Base-by-base conservation (phyloP, 2,888 invertebrate genomes). In the Gonocerus acuteangulatus region DNA sequence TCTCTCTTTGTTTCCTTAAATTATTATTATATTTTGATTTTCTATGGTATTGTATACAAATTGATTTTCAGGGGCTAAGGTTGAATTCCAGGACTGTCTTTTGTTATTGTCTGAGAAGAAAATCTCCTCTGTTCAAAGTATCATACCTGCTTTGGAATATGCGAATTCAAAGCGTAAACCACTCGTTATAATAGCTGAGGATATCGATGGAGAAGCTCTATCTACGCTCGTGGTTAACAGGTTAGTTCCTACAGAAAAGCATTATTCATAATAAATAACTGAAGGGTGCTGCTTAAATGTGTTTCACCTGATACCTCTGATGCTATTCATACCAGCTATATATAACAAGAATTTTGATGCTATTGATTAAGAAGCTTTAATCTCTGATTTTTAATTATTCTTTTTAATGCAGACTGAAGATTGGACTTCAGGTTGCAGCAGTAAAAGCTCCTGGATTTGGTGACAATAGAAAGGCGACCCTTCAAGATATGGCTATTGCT, bases 391-490 rank as follows among this genome's bases (percentile, higher is more conserved):
- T n/a, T n/a, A n/a, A n/a, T n/a, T n/a, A n/a, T n/a, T n/a, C n/a
- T n/a, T n/a, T n/a, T n/a, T n/a, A n/a, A n/a, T n/a, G n/a, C 65
- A 78, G 80, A 70, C 75, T 94, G 51, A 93, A 93, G 76, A 93
- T 94, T 71, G 94, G 94, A 2, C 82, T 96, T 3, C 94, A 95
- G 76, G 91, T 96, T 2, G 92, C 87, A 60, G 95, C 95, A 32
- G 94, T 95, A 0, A 96, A 96, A 73, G 94, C 95, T 0, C 95
- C 95, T 63, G 95, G 95, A 2, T 96, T 96, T 72, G 95, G 95
- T 62, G 95, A 96, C 73, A 95, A 95, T 74, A 83, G 95, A 58
- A 95, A 95, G 75, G 85, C 90, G 42, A 93, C 91, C 0, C 79
- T 95, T 3, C 86, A 87, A 69, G 95, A 96, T 71, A 93, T 95